These are phyloP conservation scores for Lanius collurio DNA, from an alignment of 2,113 vertebrate species.

Conservation along the genomic window DNA sequence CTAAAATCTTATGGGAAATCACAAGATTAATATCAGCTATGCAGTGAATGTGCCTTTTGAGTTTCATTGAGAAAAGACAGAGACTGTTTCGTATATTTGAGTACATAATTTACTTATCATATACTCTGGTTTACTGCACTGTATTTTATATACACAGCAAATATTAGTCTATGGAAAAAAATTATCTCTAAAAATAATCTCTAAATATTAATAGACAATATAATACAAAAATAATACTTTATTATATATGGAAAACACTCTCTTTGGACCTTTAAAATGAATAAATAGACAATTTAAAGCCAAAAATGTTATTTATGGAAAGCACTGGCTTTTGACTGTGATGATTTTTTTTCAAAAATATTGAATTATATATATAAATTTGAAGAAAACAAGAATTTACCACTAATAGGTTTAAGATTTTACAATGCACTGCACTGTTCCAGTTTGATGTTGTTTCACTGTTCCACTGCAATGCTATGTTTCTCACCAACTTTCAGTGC, in stretches of 20 bases:
- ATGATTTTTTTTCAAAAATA: background rate
- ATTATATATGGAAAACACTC: background rate
- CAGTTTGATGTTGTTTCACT: background rate
- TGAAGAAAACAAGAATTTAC: background rate
- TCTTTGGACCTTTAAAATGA: background rate
- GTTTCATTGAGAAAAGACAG: background rate
- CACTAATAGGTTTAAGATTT: background rate
- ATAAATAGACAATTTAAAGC: background rate
- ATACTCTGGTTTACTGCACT: background rate
- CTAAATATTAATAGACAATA: background rate
- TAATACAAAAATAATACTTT: background rate
- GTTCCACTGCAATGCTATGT: background rate
- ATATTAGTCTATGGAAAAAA: background rate
- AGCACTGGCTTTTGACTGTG: background rate
- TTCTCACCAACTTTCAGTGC: background rate
- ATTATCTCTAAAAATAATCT: background rate
- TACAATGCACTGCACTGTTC: background rate
- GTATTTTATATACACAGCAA: background rate
- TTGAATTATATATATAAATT: background rate
- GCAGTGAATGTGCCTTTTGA: background rate
- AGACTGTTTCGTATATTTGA: background rate
- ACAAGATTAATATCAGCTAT: slow-evolving; percentile 6
- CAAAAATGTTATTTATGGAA: background rate
- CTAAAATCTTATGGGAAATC: slow-evolving; percentile 26
- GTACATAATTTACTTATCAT: background rate